Conservation (phyloP, 2,797 vertebrate genomes). For the Bufotes viridis region DNA sequence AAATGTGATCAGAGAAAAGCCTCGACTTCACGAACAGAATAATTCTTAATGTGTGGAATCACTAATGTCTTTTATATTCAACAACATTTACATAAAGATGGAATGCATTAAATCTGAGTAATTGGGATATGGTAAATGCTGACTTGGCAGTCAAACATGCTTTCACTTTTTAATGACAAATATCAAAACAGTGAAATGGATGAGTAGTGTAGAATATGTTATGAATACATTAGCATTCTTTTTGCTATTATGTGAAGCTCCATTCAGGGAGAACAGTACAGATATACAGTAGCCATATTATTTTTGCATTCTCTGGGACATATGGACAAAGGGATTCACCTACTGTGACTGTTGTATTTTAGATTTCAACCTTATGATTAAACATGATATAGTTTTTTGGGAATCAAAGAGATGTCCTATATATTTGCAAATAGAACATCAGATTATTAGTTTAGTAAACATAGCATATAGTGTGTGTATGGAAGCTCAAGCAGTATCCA, state of each 20-base stretch:
- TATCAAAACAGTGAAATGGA: constrained; percentile 24
- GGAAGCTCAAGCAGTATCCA: not conserved
- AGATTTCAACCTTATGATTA: not conserved
- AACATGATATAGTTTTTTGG: not conserved
- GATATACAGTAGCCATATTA: not conserved
- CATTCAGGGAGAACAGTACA: not conserved
- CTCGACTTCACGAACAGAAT: constrained; percentile 11
- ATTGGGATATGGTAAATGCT: constrained; percentile 45
- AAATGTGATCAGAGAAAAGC: not conserved
- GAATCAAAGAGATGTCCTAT: not conserved
- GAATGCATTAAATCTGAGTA: constrained; percentile 55
- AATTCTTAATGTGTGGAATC: constrained; percentile 37
- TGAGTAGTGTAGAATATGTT: constrained; percentile 20
- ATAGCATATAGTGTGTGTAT: not conserved
- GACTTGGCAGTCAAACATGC: constrained; percentile 29
- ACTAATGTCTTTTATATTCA: constrained; percentile 45
- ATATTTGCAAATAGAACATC: not conserved
- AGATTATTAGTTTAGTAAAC: not conserved
- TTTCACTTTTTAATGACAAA: constrained; percentile 37
- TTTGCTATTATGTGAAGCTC: not conserved
- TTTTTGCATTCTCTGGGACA: not conserved
- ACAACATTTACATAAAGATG: constrained; percentile 54
- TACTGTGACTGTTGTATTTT: not conserved
- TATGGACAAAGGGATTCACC: constrained; percentile 16
- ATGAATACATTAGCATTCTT: not conserved